These are phyloP conservation scores for Allobates femoralis DNA, from an alignment of 2,797 vertebrate genomes.

Conservation along the genomic window DNA sequence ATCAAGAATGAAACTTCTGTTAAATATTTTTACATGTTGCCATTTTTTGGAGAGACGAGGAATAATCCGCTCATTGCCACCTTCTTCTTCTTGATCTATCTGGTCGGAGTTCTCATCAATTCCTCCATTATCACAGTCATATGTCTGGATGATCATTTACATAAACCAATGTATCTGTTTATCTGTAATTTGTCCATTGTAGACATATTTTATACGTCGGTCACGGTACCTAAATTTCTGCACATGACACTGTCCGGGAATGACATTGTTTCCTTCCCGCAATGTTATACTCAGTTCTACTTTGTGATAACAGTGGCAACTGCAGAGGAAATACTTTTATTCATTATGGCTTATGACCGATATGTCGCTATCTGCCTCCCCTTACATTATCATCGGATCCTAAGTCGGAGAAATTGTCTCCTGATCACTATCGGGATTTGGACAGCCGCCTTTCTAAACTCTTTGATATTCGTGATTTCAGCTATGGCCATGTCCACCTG, in stretches of 20 bases:
- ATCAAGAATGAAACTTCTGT: background rate
- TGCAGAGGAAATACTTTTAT: background rate
- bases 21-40: background rate
- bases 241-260: no score
- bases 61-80: background rate
- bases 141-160: no score
- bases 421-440: no score
- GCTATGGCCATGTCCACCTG: background rate
- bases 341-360: background rate
- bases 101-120: background rate
- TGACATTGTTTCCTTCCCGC: no score
- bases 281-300: background rate
- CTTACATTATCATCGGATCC: background rate
- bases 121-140: background rate
- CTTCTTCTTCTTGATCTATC: background rate
- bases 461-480: background rate
- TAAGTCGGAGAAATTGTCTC: no score
- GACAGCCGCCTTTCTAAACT: background rate
- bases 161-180: no score
- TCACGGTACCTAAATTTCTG: no score
- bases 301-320: background rate
- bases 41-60: background rate
- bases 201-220: no score
- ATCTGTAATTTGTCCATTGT: no score
- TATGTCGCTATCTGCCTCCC: background rate